Evolutionary conservation across 2,113 vertebrate species (phyloP).

Genomic region (Thunnus thynnus): DNA sequence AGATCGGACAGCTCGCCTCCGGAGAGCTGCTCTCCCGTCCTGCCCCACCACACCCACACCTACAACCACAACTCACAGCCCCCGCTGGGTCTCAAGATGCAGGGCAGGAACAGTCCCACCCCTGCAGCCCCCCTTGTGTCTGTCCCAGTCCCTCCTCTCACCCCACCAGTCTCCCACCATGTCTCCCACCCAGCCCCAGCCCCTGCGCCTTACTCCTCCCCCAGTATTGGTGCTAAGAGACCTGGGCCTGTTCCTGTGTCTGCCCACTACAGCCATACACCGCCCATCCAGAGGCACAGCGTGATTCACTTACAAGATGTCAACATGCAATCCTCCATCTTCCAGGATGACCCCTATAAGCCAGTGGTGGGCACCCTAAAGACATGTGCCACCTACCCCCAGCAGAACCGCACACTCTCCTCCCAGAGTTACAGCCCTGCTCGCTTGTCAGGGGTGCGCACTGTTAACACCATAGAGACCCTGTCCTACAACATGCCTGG

Average conservation of each 20-base stretch:
- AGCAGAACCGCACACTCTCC: slow-evolving; percentile 96
- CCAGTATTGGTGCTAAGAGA: slow-evolving; percentile 88
- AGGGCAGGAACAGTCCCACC: slow-evolving; percentile 90
- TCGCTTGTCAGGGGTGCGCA: slow-evolving; percentile 90
- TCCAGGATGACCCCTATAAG: slow-evolving; percentile 91
- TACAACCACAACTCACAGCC: slow-evolving; percentile 86
- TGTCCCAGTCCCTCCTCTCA: slow-evolving; percentile 69
- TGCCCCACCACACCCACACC: slow-evolving; percentile 75
- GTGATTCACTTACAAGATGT: slow-evolving; percentile 95
- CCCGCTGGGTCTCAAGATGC: slow-evolving; percentile 89
- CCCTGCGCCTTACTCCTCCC: slow-evolving; percentile 88
- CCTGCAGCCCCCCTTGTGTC: slow-evolving; percentile 71
- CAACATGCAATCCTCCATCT: slow-evolving; percentile 90
- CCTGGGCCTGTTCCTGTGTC: slow-evolving; percentile 88
- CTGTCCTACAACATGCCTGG: slow-evolving; percentile 89
- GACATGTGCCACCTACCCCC: slow-evolving; percentile 97
- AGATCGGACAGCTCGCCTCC: slow-evolving; percentile 87
- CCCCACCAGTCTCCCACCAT: slow-evolving; percentile 71
- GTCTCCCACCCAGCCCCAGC: slow-evolving; percentile 60
- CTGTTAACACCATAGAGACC: slow-evolving; percentile 89
- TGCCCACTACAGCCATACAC: slow-evolving; percentile 96
- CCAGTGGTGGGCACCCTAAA: slow-evolving; percentile 92
- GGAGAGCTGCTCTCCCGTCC: slow-evolving; percentile 91
- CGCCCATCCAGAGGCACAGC: slow-evolving; percentile 94
- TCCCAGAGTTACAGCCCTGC: slow-evolving; percentile 97